Evolutionary conservation across 2,888 invertebrate genomes (phyloP), one percentile per base, ranked within the genome.

Genomic region (Drosophila ustulata): DNA sequence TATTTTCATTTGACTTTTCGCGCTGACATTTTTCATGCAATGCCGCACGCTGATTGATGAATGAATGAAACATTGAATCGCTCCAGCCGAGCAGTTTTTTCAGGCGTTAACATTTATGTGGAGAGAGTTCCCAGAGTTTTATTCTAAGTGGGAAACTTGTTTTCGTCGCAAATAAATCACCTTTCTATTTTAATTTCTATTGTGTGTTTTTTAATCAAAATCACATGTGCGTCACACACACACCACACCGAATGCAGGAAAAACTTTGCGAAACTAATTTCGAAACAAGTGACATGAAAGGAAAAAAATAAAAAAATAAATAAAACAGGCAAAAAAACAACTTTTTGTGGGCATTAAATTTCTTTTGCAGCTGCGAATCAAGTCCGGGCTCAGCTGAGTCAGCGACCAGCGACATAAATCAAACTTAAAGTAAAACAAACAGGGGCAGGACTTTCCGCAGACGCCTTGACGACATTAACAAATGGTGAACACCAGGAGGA

Each of bases 31-130:
- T 84, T 84, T 78, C 78, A 83, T 80, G 82, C 67, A 77, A 71
- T 82, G 85, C 66, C 80, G 66, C 80, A 57, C 82, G 56, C 75
- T 87, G 83, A 87, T 84, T 87, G 84, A 84, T 84, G 82, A 84
- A 81, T 86, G 81, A 81, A 81, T 79, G 79, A 79, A 69, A 77
- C 69, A 69, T 57, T 75, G 56, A 66, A 66, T 74, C 74, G 77
- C 70, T 66, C 13, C 47, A 59, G 71, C 51, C 62, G 43, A 45
- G 34, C 61, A 39, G 71, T 64, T 75, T 77, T 78, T 79, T 67
- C 80, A 71, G 55, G 65, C 66, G 67, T 75, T 49, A 80, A 84
- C 41, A 75, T 77, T 82, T 64, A 52, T 82, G 72, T 63, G 66
- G 80, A 85, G 67, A 73, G 62, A 5, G 34, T 50, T 63, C 58